These are phyloP conservation scores for Coturnix japonica DNA, from an alignment of 2,113 vertebrate genomes.

Conservation along the genomic window DNA sequence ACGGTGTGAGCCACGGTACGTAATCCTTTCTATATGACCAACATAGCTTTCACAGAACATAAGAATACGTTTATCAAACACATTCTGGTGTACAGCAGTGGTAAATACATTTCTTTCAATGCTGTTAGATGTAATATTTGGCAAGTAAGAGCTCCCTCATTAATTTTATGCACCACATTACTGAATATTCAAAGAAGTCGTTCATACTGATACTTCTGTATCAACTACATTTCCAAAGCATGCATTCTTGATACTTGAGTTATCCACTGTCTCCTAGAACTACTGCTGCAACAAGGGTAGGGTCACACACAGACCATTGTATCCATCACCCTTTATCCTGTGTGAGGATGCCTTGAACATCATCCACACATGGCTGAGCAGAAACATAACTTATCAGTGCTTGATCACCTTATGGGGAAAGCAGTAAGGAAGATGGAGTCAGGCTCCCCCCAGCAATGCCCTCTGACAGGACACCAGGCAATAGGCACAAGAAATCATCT, in stretches of 20 bases:
- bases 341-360: accelerated
- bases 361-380: not conserved
- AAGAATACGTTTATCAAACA: not conserved
- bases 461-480: not conserved
- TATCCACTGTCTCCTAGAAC: not conserved
- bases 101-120: not conserved
- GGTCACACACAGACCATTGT: accelerated
- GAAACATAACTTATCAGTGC: not conserved
- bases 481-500: not conserved
- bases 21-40: not conserved
- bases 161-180: not conserved
- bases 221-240: not conserved
- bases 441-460: accelerated
- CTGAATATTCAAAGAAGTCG: not conserved
- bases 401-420: not conserved
- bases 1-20: not conserved
- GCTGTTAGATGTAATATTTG: not conserved
- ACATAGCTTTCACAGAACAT: not conserved
- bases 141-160: not conserved
- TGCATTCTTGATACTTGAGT: not conserved
- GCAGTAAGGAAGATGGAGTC: not conserved
- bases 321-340: accelerated
- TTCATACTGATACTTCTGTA: not conserved
- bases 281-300: accelerated
- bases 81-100: not conserved